Base-by-base conservation (phyloP, 2,797 vertebrate species). In the Cuculus canorus region DNA sequence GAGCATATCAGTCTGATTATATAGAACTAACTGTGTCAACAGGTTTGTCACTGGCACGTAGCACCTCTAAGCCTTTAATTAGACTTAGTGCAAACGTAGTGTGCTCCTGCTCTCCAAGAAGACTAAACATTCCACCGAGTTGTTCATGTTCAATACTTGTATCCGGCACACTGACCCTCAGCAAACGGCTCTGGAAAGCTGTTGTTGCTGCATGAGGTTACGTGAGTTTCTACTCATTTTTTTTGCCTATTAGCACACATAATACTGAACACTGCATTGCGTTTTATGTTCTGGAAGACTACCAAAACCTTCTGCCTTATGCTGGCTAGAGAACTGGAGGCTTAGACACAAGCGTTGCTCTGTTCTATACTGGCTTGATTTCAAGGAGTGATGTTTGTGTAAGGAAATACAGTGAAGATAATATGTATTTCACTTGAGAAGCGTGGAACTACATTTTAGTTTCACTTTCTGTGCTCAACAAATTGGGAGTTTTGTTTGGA, bases 401-500 rank as follows among this genome's bases (percentile, higher is more conserved):
- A 94, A 80, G 68, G 71, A 90, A 82, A 92, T 43, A 41, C 14
- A 21, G 56, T 17, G 32, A 52, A 83, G 89, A 75, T 33, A 81
- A 10, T 16, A 56, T 63, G 3, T 18, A 45, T 82, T 82, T 71
- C 63, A 35, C 45, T 77, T 65, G 32, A 85, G 68, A 57, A 73
- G 15, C 41, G 30, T 7, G 54, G 25, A 64, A 27, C 33, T 73
- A 10, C 28, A 27, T 50, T 82, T 75, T 57, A 25, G 32, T 87
- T 95, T 95, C 79, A 64, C 35, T 92, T 89, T 95, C 68, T 64
- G 3, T 64, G 5, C 57, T 82, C 70, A 76, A 63, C 33, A 60
- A 52, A 73, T 14, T 48, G 18, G 63, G 75, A 73, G 50, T 23
- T 95, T 43, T 94, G 93, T 96, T 93, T 82, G 88, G 92, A 30